Evolutionary conservation across 2,113 vertebrate genomes (phyloP), one percentile per base, ranked within the genome.

Genomic region (Syngnathus scovelli): DNA sequence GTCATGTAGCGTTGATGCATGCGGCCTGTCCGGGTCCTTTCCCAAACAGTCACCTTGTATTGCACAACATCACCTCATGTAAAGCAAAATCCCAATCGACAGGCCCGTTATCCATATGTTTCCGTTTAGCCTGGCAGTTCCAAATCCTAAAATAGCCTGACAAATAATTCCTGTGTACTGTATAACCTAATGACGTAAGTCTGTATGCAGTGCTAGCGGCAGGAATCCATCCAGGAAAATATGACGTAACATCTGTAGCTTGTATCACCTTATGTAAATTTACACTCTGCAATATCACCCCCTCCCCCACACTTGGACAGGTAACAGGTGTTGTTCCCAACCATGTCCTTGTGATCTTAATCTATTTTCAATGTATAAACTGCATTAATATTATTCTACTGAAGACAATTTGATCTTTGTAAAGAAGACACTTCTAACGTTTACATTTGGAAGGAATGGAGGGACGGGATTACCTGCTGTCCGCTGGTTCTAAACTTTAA

Each of bases 211-310:
- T 6, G 38, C 2, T 21, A 10, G 37, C 5, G 5, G 59, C 7
- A 9, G 15, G 4, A 63, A 6, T 36, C 46, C 39, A 38, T 54
- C 18, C 2, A 21, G 23, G 21, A 38, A 16, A 8, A 55, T 61
- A 23, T 79, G 71, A 70, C 69, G 72, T 37, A 83, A 77, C 74
- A 82, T 77, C 76, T 81, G 79, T 64, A 68, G 67, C 74, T 52
- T 76, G 43, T 76, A 33, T 51, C 64, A 56, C 38, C 9, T 83
- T 79, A 69, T 64, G 67, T 67, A 72, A 85, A 36, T n/a, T 19
- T 55, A 72, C 52, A 10, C 23, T 49, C 62, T 52, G 63, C 9
- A 1, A 33, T 33, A 33, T 33, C 27, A 0, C 65, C 43, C 63
- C 72, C 66, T 55, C 13, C 60, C 36, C n/a, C 1, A 15, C 18